Conservation (phyloP, 1,140 invertebrate genomes). For the Aphelenchoides besseyi region DNA sequence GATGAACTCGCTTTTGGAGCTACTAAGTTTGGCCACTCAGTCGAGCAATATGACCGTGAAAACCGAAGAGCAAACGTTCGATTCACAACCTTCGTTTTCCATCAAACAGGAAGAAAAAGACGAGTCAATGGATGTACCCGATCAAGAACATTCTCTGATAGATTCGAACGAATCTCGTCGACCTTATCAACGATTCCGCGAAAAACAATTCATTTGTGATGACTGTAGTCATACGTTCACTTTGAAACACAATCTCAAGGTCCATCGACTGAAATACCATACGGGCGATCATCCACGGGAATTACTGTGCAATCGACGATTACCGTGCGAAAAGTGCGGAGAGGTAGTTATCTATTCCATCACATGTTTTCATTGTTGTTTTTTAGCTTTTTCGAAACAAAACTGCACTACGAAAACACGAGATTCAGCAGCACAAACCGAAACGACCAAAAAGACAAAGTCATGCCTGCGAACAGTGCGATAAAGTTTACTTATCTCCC, state of each 20-base stretch:
- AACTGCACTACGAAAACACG: constrained; percentile 24
- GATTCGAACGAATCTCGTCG: not conserved
- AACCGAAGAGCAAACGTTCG: not conserved
- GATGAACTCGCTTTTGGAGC: constrained; percentile 4
- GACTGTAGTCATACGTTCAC: constrained; percentile 17
- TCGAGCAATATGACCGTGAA: not conserved
- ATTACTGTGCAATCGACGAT: not conserved
- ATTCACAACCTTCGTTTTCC: too few species aligned
- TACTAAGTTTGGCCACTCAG: not conserved
- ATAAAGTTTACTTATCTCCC: constrained; percentile 22
- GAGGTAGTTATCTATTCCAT: constrained; percentile 12
- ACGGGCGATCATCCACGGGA: not conserved
- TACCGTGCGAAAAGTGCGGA: constrained; percentile 27
- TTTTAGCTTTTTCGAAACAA: not conserved
- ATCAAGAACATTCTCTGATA: not conserved
- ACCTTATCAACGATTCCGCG: constrained; percentile 20
- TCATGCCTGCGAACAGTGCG: not conserved
- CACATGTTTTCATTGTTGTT: not conserved
- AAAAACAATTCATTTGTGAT: constrained; percentile 21
- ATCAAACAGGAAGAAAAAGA: too few species aligned
- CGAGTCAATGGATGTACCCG: too few species aligned
- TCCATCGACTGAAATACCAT: constrained; percentile 13
- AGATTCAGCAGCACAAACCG: constrained; percentile 11
- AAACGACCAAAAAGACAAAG: not conserved
- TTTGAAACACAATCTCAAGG: constrained; percentile 20